A percentile compares a stretch with the other conserved stretches of the same genome.
Conservation (phyloP, 2,888 invertebrate genomes). For the Deilephila elpenor region DNA sequence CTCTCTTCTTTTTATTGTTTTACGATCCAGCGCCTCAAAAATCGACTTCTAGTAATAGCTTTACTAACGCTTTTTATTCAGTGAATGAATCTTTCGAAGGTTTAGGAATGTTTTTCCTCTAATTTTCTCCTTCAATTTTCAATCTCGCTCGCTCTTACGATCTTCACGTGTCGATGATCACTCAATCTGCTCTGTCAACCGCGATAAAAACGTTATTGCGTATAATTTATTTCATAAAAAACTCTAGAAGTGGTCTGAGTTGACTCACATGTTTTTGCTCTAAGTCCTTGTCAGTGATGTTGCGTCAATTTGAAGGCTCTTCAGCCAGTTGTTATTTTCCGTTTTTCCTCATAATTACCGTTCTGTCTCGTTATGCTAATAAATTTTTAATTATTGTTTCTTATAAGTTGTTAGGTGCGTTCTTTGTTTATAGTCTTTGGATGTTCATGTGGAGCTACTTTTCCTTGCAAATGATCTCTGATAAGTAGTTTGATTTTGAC, state of each 20-base stretch:
- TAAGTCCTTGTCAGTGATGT: not conserved
- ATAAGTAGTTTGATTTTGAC: too few relatives aligned
- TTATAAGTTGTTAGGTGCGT: not conserved
- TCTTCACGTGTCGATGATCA: too few relatives aligned
- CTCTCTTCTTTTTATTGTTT: too few relatives aligned
- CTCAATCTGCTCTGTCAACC: not conserved
- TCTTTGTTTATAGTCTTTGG: not conserved
- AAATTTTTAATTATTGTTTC: conserved; percentile 17
- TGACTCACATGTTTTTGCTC: not conserved
- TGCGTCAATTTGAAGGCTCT: conserved; percentile 27
- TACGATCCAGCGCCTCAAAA: too few relatives aligned
- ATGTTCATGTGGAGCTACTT: too few relatives aligned
- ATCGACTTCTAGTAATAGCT: too few relatives aligned
- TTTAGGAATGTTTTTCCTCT: too few relatives aligned
- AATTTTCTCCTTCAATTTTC: too few relatives aligned
- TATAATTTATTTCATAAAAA: not conserved
- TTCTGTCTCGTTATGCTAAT: conserved; percentile 41
- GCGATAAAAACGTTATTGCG: not conserved
- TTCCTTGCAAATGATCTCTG: too few relatives aligned
- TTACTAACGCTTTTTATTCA: too few relatives aligned
- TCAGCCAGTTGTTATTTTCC: conserved; percentile 41
- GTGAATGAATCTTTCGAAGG: too few relatives aligned
- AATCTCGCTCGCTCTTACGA: too few relatives aligned
- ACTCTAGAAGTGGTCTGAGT: not conserved
- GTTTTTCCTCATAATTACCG: conserved; percentile 46